Percentiles rank a stretch among this genome's conserved stretches.
Evolutionary conservation across 2,113 vertebrate genomes (phyloP).

Genomic region (Lycaon pictus): DNA sequence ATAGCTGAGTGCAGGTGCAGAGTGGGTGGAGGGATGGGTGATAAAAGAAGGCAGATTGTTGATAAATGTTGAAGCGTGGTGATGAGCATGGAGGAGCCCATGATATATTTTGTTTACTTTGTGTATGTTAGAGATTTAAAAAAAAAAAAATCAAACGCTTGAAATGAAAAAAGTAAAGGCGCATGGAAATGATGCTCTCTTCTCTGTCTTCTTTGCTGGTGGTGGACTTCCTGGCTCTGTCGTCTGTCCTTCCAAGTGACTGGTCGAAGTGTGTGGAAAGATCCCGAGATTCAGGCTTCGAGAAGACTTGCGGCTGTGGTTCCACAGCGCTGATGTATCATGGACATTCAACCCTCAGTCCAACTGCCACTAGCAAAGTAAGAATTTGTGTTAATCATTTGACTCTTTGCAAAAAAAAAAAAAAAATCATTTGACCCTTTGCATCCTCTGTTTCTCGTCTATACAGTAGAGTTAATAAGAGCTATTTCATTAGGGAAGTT

Average conservation of each 20-base stretch:
- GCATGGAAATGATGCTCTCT: background rate
- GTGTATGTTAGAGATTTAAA: background rate
- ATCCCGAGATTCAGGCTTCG: background rate
- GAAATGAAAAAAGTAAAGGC: background rate
- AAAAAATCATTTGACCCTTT: background rate
- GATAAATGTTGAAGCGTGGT: background rate
- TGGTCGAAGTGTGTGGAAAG: background rate
- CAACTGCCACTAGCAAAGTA: background rate
- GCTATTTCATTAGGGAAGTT: background rate
- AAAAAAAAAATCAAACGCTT: background rate
- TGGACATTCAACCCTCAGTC: background rate
- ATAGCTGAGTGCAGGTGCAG: background rate
- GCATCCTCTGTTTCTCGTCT: background rate
- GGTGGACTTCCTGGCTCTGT: background rate
- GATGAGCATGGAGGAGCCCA: background rate
- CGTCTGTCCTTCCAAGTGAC: background rate
- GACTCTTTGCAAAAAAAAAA: background rate
- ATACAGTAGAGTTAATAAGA: background rate
- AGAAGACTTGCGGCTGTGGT: background rate
- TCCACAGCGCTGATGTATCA: background rate
- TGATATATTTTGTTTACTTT: background rate
- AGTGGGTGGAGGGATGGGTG: background rate
- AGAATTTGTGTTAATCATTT: background rate
- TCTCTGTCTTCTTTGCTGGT: background rate
- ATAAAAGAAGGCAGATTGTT: background rate